Percentiles rank a stretch among this genome's conserved stretches.
phyloP scores from a whole-genome alignment of 35 echinoderm and acorn worm species.

The Hemicentrotus pulcherrimus region DNA sequence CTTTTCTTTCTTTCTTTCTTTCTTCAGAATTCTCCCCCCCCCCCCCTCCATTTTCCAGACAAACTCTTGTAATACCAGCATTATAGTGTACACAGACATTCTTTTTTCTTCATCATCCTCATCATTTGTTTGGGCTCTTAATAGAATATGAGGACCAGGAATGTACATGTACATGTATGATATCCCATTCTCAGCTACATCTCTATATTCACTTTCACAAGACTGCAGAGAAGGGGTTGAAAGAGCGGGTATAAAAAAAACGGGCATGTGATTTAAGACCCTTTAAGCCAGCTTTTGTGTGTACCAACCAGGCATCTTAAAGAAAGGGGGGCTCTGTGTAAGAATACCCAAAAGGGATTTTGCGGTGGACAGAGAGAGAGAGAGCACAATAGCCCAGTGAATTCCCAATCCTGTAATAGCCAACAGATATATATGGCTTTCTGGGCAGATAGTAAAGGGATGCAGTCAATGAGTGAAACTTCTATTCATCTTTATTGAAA shows the following conservation, averaged over 20 bases:
- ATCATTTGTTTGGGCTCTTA: neutral
- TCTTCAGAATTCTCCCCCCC: too few relatives aligned
- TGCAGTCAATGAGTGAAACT: neutral
- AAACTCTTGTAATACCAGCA: neutral
- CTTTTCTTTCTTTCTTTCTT: too few relatives aligned
- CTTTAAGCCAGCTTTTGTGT: neutral
- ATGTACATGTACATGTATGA: neutral
- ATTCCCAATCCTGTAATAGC: constrained; percentile 14
- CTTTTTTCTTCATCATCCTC: neutral
- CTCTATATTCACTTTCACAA: neutral
- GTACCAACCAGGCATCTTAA: neutral
- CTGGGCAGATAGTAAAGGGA: neutral
- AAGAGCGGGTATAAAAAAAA: neutral
- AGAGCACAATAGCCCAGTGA: neutral
- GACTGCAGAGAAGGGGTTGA: neutral
- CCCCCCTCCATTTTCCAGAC: neutral
- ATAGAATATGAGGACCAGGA: neutral
- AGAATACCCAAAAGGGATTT: constrained; percentile 30
- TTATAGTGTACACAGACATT: neutral
- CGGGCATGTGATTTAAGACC: constrained; percentile 20
- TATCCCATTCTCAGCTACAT: too few relatives aligned
- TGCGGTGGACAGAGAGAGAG: neutral
- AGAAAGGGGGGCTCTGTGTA: neutral
- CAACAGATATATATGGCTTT: neutral
- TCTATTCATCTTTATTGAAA: neutral